These are phyloP conservation scores for Cephalopterus ornatus DNA, from an alignment of 2,113 vertebrate species.

Conservation along the genomic window DNA sequence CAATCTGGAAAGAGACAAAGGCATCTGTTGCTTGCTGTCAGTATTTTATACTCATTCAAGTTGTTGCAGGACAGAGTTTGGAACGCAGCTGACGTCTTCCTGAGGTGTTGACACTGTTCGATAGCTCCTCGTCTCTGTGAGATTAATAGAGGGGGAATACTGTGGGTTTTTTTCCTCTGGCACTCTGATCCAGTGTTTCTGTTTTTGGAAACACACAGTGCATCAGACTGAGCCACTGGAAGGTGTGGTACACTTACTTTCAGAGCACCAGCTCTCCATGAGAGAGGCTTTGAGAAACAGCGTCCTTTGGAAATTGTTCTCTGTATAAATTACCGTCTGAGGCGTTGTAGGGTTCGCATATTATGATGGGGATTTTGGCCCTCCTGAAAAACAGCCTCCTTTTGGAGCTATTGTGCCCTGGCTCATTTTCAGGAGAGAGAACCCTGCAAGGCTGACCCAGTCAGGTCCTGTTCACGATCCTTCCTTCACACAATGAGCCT, in stretches of 20 bases:
- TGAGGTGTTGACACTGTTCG: background rate
- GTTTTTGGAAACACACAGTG: accelerated
- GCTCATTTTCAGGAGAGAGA: background rate
- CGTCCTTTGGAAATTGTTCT: background rate
- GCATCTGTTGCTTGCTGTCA: background rate
- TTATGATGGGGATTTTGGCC: background rate
- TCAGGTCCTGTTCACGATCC: background rate
- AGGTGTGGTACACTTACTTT: background rate
- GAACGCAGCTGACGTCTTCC: background rate
- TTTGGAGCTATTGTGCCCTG: background rate
- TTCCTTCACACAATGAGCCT: background rate
- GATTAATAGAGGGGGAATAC: background rate
- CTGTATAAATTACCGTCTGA: background rate
- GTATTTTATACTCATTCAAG: background rate
- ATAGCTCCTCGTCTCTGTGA: background rate
- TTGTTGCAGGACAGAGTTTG: background rate
- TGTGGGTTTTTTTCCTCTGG: background rate
- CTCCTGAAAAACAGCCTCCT: background rate
- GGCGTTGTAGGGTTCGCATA: background rate
- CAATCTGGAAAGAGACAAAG: background rate
- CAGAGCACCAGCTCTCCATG: background rate
- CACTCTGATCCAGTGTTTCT: background rate
- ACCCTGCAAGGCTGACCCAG: background rate
- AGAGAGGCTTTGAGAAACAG: background rate
- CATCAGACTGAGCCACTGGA: background rate